Evolutionary conservation across 2,113 vertebrate genomes (phyloP), one percentile per base, ranked within the genome.

Genomic region (Acrocephalus kingi): DNA sequence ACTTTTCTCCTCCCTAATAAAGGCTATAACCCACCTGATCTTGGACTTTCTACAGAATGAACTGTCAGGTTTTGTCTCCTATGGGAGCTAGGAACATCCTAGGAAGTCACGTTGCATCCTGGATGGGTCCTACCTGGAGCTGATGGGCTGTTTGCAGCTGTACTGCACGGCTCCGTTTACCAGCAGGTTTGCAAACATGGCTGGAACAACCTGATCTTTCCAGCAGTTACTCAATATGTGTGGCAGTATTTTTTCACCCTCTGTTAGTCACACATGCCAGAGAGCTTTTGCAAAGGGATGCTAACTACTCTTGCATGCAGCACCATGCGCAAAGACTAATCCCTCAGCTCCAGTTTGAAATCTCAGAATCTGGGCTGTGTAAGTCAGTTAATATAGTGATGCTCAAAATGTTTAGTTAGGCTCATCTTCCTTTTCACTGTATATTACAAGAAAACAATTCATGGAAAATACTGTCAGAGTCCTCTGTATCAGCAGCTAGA

Each of bases 351-450:
- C 21, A 35, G 27, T 45, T 58, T 55, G 48, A 63, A 92, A 55
- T n/a, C 43, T 61, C 59, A 15, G 7, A 52, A 73, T 79, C 51
- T n/a, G 28, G 9, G 17, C n/a, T 54, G 28, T 66, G 27, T 58
- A 21, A 64, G 6, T 8, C 2, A 2, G 1, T 82, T 79, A 37
- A n/a, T 19, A 9, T 0, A n/a, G 24, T 1, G 2, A 64, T 39
- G 33, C 58, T 89, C 46, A 74, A 62, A 80, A 41, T 18, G 11
- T 37, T 52, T 0, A 1, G 28, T 84, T 58, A 33, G 11, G 35
- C 17, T 85, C 7, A 14, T 68, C 35, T 63, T 87, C 13, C 17
- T 13, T 80, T 82, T 63, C 39, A 20, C 33, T 45, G 27, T 31
- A 4, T 45, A 30, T n/a, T 80, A 62, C 17, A 80, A 73, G 58